Evolutionary conservation across 2,113 vertebrate species (phyloP).

Genomic region (Cololabis saira): DNA sequence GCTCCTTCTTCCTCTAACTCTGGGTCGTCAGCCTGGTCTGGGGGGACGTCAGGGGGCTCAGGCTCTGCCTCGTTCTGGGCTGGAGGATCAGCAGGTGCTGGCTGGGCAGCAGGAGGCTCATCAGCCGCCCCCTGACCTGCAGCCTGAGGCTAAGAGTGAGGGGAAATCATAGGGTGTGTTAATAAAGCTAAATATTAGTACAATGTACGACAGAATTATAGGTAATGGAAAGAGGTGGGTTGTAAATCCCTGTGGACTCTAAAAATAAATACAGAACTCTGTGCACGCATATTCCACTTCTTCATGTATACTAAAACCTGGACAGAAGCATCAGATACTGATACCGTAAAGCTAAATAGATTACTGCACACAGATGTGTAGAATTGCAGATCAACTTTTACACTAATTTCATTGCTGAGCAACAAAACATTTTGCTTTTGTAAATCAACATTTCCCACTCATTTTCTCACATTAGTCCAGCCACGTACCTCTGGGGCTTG

Average conservation of each 20-base stretch:
- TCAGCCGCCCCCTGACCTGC: constrained; percentile 86
- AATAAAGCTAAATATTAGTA: too few relatives aligned
- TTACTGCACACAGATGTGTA: too few relatives aligned
- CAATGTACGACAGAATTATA: background rate
- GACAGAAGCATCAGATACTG: background rate
- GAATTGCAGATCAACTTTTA: too few relatives aligned
- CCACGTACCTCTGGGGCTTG: constrained; percentile 90
- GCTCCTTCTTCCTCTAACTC: constrained; percentile 94
- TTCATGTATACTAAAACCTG: background rate
- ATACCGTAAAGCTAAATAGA: background rate
- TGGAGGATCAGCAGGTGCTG: constrained; percentile 84
- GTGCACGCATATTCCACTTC: background rate
- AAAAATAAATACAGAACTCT: too few relatives aligned
- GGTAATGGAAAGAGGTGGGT: background rate
- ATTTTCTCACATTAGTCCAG: background rate
- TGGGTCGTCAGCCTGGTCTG: constrained; percentile 89
- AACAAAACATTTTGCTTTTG: too few relatives aligned
- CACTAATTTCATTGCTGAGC: too few relatives aligned
- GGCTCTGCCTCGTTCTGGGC: constrained; percentile 89
- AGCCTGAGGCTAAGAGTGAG: constrained; percentile 55
- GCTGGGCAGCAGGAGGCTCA: constrained; percentile 81
- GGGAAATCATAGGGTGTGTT: background rate
- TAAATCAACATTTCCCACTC: too few relatives aligned
- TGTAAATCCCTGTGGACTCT: too few relatives aligned
- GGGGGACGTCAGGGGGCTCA: constrained; percentile 88